Evolutionary conservation across 2,888 invertebrate species (phyloP).

Genomic region (Cephus sareptanus): DNA sequence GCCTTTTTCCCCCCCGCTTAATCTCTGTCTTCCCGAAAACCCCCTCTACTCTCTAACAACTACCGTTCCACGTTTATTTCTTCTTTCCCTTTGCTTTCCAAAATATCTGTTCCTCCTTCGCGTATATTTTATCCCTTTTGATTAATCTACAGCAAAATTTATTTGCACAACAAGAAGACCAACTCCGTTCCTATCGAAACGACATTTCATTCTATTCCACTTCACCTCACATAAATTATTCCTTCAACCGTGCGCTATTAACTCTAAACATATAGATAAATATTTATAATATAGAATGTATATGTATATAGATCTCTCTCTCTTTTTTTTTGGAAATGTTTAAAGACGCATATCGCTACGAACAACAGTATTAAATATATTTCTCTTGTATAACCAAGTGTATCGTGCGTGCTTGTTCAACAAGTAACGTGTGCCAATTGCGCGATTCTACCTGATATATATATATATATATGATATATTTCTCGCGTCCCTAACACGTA

Average conservation of each 20-base stretch:
- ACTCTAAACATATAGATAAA: background rate
- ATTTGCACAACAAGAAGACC: background rate
- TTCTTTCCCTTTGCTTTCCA: background rate
- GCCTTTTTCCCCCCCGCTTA: background rate
- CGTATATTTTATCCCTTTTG: background rate
- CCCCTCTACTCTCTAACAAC: background rate
- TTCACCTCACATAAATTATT: background rate
- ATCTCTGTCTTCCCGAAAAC: no score
- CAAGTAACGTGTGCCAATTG: background rate
- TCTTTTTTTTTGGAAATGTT: background rate
- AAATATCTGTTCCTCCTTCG: background rate
- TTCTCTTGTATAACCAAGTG: conserved; percentile 1
- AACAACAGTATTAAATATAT: conserved; percentile 7
- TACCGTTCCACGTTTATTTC: background rate
- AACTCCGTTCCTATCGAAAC: background rate
- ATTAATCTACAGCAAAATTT: background rate
- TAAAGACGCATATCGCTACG: background rate
- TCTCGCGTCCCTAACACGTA: background rate
- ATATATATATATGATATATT: background rate
- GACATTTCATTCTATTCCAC: background rate
- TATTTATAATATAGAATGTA: background rate
- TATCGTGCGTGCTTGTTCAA: background rate
- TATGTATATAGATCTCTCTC: background rate
- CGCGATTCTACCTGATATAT: background rate
- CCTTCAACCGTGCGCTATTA: background rate